Conservation (phyloP, 1,140 invertebrate species). For the Drosophila carrolli region DNA sequence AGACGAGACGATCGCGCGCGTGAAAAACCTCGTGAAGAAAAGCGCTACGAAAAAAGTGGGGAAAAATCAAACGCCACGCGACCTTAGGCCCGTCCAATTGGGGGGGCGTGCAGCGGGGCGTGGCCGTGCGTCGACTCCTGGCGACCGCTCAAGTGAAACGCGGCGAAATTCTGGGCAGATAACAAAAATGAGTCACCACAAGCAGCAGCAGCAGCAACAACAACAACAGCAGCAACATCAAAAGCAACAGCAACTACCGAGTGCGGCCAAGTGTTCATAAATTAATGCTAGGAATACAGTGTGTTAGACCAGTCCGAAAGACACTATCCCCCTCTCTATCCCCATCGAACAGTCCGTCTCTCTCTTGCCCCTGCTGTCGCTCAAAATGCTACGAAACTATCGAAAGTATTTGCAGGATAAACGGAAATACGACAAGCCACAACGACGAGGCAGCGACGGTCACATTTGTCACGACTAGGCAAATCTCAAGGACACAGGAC, state of each 20-base stretch:
- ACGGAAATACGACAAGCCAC: constrained; percentile 79
- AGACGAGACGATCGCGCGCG: constrained; percentile 64
- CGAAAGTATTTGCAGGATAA: constrained; percentile 83
- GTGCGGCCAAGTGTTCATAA: constrained; percentile 66
- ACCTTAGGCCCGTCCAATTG: constrained; percentile 66
- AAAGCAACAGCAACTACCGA: constrained; percentile 19
- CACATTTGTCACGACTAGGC: constrained; percentile 67
- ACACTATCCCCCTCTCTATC: constrained; percentile 50
- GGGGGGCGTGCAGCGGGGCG: constrained; percentile 60
- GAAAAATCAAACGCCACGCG: constrained; percentile 68
- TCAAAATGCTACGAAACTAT: constrained; percentile 83
- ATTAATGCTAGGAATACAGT: constrained; percentile 71
- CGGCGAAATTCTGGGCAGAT: constrained; percentile 54
- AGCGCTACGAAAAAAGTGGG: constrained; percentile 34
- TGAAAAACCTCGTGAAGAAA: constrained; percentile 71
- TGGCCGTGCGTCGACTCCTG: constrained; percentile 67
- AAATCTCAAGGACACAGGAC: constrained; percentile 16
- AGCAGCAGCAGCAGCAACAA: constrained; percentile 42
- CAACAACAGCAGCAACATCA: constrained; percentile 41
- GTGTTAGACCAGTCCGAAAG: constrained; percentile 40
- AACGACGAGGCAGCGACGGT: constrained; percentile 63
- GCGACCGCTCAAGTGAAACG: constrained; percentile 69
- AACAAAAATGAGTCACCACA: constrained; percentile 73
- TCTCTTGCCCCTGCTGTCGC: constrained; percentile 44
- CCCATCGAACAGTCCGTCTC: constrained; percentile 21